phyloP scores from a whole-genome alignment of 2,113 vertebrate genomes.

The Perccottus glenii region DNA sequence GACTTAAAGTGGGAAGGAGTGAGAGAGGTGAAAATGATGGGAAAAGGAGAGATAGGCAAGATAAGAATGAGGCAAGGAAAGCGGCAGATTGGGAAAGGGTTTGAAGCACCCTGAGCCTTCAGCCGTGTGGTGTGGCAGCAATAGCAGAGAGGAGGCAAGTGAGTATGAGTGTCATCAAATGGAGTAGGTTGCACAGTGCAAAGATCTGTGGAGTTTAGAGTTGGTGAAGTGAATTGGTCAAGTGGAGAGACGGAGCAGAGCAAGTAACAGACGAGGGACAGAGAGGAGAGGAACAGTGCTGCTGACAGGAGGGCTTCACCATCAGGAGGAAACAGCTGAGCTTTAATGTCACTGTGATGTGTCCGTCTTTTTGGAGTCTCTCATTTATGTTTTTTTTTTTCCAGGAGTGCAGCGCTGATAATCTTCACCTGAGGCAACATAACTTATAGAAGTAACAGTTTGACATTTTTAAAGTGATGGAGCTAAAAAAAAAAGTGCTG shows the following conservation, averaged over 20 bases:
- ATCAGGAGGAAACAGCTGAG: conserved; percentile 58
- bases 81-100: conserved; percentile 53
- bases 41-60: conserved; percentile 49
- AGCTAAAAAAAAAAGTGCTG: conserved; percentile 33
- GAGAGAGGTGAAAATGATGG: conserved; percentile 57
- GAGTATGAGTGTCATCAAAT: conserved; percentile 46
- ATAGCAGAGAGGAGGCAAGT: conserved; percentile 37
- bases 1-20: conserved; percentile 55
- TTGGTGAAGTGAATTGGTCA: conserved; percentile 67
- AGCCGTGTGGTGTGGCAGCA: conserved; percentile 60
- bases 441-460: conserved; percentile 13
- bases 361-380: conserved; percentile 21
- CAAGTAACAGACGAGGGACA: conserved; percentile 37
- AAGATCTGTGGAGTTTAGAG: conserved; percentile 43
- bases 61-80: conserved; percentile 51
- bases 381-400: conserved; percentile 18
- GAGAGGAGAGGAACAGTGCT: conserved; percentile 17
- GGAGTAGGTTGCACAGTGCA: conserved; percentile 52
- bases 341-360: conserved; percentile 26
- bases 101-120: conserved; percentile 54
- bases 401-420: conserved; percentile 29
- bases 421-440: conserved; percentile 35
- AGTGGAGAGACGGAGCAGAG: conserved; percentile 61
- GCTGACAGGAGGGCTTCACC: conserved; percentile 50
- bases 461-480: conserved; percentile 17